Base-by-base conservation (phyloP, 2,888 invertebrate genomes). In the Therioaphis trifolii region DNA sequence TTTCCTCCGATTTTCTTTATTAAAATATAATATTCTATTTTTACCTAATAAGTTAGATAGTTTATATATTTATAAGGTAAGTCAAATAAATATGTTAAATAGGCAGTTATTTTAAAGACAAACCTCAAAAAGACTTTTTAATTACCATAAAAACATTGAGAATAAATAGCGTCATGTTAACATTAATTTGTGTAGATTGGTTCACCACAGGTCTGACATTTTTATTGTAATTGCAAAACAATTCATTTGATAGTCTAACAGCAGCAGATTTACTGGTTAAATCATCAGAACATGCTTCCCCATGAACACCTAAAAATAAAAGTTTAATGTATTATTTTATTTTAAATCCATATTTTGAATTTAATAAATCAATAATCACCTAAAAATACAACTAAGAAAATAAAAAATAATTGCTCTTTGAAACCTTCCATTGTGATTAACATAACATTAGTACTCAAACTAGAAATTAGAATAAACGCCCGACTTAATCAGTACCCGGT, bases 181-280 rank as follows among this genome's bases (percentile, higher is more conserved):
- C 80, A 49, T 5, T 49, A 11, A 4, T 74, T 49, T 82, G 80
- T 11, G 72, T 52, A 18, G 46, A 61, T 29, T 82, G 63, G 11
- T 82, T 82, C 24, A 82, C 18, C 27, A 82, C 80, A 24, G 80
- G 80, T 14, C 80, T 71, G 27, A 74, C 9, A 27, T 63, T 72
- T 40, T 4, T 82, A 35, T 82, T 18, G 5, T 82, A 82, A 24
- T 24, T 7, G 24, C 80, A 82, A 82, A 82, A 82, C 14, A 82
- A 72, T 63, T 82, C 80, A 24, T 74, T 35, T 18, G 72, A 72
- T 0, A 82, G 63, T 74, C 63, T 29, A 49, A 61, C 24, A 74
- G 63, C 80, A 21, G 71, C 49, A 46, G 80, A 63, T 82, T 52
- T 40, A 24, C 46, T 18, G 12, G 18, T 40, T 40, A 52, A 68